phyloP scores from a whole-genome alignment of 2,888 invertebrate species.

The Odontothrips loti region DNA sequence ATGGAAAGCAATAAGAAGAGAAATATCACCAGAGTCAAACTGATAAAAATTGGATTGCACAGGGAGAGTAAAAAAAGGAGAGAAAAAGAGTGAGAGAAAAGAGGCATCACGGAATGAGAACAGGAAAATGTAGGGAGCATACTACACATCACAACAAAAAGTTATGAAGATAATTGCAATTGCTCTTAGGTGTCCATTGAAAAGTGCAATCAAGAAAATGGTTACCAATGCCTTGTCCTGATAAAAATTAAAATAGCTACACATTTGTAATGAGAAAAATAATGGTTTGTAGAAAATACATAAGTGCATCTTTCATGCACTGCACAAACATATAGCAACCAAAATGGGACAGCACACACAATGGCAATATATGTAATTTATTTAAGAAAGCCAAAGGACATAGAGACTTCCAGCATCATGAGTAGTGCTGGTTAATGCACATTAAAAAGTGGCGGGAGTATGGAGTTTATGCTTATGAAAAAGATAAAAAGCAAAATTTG shows the following conservation, averaged over 20 bases:
- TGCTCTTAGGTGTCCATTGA: not conserved
- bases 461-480: no score
- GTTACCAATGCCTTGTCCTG: conserved; percentile 29
- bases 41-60: not conserved
- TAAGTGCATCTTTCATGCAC: conserved; percentile 28
- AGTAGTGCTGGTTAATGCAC: no score
- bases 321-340: no score
- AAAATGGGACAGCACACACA: no score
- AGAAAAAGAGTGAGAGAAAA: not conserved
- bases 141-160: not conserved
- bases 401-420: no score
- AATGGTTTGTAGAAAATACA: conserved; percentile 33
- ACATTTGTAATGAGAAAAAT: conserved; percentile 24
- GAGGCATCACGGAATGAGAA: conserved; percentile 28
- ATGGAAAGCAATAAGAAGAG: no score
- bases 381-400: no score
- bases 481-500: no score
- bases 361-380: no score
- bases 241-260: conserved; percentile 32
- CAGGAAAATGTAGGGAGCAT: not conserved
- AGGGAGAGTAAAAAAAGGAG: not conserved
- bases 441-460: no score
- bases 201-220: conserved; percentile 26
- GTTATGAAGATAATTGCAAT: not conserved
- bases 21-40: no score